These are phyloP conservation scores for Daphoenositta chrysoptera DNA, from an alignment of 2,113 vertebrate genomes.

Conservation along the genomic window DNA sequence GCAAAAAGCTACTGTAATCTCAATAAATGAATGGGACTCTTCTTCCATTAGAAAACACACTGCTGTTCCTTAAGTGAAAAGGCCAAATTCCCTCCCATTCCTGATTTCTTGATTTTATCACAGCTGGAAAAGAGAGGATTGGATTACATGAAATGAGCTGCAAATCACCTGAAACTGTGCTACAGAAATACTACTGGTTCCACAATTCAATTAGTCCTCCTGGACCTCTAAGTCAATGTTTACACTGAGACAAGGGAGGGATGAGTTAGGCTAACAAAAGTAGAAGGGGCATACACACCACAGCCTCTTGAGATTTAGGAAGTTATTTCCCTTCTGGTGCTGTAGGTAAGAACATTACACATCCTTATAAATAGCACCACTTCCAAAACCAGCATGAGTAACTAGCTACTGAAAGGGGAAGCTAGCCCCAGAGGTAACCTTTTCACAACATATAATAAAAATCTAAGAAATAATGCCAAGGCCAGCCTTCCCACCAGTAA, in stretches of 20 bases:
- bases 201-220: constrained; percentile 64
- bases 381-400: neutral
- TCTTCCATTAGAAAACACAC: neutral
- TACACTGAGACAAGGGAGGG: constrained; percentile 38
- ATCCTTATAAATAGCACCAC: neutral
- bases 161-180: constrained; percentile 57
- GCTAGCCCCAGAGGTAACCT: neutral
- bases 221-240: constrained; percentile 53
- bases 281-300: constrained; percentile 52
- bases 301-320: constrained; percentile 51
- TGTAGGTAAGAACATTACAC: neutral
- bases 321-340: constrained; percentile 40
- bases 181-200: constrained; percentile 59
- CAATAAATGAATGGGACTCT: neutral
- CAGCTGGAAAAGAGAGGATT: neutral
- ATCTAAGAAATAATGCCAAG: neutral
- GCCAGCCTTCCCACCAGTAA: neutral
- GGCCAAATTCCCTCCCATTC: neutral
- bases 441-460: neutral
- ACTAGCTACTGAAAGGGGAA: neutral
- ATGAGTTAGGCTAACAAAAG: constrained; percentile 53
- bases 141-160: constrained; percentile 49
- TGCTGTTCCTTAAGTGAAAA: neutral
- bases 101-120: constrained; percentile 12
- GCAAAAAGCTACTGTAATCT: neutral